Conservation (phyloP, 2,113 vertebrate species). For the Siphamia tubifer region DNA sequence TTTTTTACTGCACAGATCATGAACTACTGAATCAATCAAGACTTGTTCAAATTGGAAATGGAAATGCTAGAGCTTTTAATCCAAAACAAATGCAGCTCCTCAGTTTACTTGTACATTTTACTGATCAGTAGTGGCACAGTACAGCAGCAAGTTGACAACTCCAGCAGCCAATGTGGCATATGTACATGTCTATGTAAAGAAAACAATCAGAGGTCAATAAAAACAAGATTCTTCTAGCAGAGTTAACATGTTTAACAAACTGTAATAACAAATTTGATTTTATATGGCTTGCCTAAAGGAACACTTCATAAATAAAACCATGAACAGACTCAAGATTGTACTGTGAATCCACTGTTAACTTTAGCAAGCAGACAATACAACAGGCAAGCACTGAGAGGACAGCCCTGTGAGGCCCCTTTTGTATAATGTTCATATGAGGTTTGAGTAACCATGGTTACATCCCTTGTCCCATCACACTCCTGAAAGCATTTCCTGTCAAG, state of each 20-base stretch:
- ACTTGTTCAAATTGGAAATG: too few relatives aligned
- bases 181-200: too few relatives aligned
- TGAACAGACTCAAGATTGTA: background rate
- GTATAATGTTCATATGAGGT: conserved; percentile 3
- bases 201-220: too few relatives aligned
- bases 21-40: too few relatives aligned
- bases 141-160: too few relatives aligned
- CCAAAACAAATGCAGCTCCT: too few relatives aligned
- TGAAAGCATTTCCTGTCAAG: background rate
- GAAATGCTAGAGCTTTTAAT: too few relatives aligned
- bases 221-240: background rate
- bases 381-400: conserved; percentile 91
- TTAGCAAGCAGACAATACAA: conserved; percentile 50
- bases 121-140: too few relatives aligned
- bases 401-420: conserved; percentile 89
- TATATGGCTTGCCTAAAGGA: background rate
- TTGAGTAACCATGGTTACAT: conserved; percentile 71
- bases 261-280: background rate
- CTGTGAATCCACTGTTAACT: conserved; percentile 70
- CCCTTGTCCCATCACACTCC: conserved; percentile 1
- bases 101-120: too few relatives aligned
- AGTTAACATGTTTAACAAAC: background rate
- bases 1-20: too few relatives aligned
- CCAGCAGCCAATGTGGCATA: too few relatives aligned
- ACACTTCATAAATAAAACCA: background rate